Evolutionary conservation across 2,113 vertebrate genomes (phyloP), one percentile per base, ranked within the genome.

Genomic region (Entelurus aequoreus): DNA sequence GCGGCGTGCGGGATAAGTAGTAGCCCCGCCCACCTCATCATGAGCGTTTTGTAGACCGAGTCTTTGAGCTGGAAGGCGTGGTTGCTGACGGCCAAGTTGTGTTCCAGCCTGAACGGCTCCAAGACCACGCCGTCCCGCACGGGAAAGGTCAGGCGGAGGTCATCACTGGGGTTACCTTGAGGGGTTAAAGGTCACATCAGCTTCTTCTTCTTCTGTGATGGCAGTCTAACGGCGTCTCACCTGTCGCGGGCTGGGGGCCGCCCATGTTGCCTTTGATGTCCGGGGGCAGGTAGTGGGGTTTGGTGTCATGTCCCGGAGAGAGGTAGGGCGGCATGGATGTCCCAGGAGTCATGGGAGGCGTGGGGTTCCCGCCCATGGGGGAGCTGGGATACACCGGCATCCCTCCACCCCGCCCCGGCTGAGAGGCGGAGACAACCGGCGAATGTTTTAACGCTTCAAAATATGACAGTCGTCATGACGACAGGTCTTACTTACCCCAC

Each of bases 1-100:
- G 11, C 8, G 40, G 40, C 7, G 40, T 3, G 8, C 40, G 6
- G 11, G 12, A 12, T 9, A 46, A 46, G 10, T 3, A 46, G 42
- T 11, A 40, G 28, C 38, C 6, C 42, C 10, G 10, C 42, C 47
- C 8, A 96, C 95, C 95, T 94, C 87, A 95, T 86, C 90, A 94
- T 94, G 49, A 97, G 92, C 0, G 94, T 97, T 60, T 94, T 95
- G 80, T 95, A 95, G 73, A 97, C 95, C 0, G 94, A 94, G 61
- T 97, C 94, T 0, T 94, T 86, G 16, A 97, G 93, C 86, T 97
- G 94, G 90, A 94, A 97, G 75, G 94, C 93, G 0, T 97, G 95
- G 90, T 97, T 97, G 85, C 93, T 95, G 69, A 97, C 95, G 0
- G 95, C 95, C 83, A 97, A 82, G 88, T 97, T 97, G 88, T 97